A percentile compares a stretch with the other conserved stretches of the same genome.
Evolutionary conservation across 2,888 invertebrate species (phyloP).

Genomic region (Peribatodes rhomboidaria): DNA sequence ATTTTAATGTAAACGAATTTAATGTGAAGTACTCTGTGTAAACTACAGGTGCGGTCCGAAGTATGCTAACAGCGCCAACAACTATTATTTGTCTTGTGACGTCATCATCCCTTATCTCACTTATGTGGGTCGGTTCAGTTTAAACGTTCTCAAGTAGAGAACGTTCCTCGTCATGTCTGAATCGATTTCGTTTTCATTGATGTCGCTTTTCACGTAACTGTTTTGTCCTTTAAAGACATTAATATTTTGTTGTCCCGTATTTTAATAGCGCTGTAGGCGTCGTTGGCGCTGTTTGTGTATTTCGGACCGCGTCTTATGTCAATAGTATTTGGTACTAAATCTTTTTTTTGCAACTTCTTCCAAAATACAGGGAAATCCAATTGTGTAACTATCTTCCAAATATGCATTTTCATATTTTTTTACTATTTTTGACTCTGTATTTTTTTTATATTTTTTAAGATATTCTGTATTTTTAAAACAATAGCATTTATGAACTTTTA

Average conservation of each 20-base stretch:
- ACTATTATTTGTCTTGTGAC: too few species aligned
- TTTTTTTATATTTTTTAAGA: conserved; percentile 7
- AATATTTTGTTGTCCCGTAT: too few species aligned
- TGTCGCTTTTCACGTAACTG: too few species aligned
- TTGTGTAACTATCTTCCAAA: conserved; percentile 30
- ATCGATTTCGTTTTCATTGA: too few species aligned
- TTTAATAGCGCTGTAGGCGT: too few species aligned
- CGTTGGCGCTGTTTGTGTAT: too few species aligned
- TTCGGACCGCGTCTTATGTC: not conserved
- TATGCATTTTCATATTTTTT: conserved; percentile 39
- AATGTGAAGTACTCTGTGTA: not conserved
- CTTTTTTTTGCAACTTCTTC: conserved; percentile 9
- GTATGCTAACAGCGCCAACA: too few species aligned
- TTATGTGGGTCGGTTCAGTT: too few species aligned
- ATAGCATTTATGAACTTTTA: conserved; percentile 41
- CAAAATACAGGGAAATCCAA: conserved; percentile 7
- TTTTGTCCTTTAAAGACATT: too few species aligned
- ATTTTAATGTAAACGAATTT: conserved; percentile 42
- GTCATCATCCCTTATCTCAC: too few species aligned
- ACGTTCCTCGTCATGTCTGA: too few species aligned
- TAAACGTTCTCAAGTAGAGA: too few species aligned
- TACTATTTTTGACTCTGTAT: conserved; percentile 7
- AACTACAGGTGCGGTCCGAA: not conserved
- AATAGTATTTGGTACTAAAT: conserved; percentile 13
- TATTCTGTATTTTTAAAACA: conserved; percentile 13